Evolutionary conservation across 2,888 invertebrate species (phyloP).

Genomic region (Leptopilina drosophilae): DNA sequence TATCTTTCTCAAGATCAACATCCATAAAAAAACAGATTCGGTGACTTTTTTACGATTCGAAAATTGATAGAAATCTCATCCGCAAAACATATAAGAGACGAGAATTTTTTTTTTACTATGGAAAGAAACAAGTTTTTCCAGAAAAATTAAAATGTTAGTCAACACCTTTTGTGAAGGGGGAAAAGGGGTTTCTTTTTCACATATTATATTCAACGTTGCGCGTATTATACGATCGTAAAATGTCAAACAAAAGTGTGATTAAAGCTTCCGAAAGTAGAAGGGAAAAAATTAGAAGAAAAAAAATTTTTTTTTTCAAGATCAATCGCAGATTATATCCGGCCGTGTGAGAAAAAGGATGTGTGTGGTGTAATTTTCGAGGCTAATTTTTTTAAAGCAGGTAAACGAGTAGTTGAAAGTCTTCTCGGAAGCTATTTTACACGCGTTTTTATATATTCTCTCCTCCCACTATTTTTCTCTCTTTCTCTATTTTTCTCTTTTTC

Average conservation of each 20-base stretch:
- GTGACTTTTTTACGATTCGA: too few species aligned
- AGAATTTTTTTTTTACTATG: too few species aligned
- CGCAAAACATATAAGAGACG: too few species aligned
- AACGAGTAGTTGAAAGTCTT: neutral
- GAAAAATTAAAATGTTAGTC: constrained; percentile 17
- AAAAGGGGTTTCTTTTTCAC: too few species aligned
- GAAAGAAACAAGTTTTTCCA: constrained; percentile 10
- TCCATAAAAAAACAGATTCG: constrained; percentile 2
- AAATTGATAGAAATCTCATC: too few species aligned
- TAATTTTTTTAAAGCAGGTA: neutral
- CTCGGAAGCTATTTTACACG: constrained; percentile 1
- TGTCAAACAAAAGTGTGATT: constrained; percentile 2
- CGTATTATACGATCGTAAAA: constrained; percentile 13
- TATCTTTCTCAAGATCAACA: constrained; percentile 1
- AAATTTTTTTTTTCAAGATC: constrained; percentile 4
- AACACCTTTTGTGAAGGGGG: neutral
- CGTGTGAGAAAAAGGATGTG: neutral
- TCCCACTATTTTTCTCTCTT: too few species aligned
- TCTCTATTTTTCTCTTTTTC: too few species aligned
- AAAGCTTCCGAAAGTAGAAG: constrained; percentile 18
- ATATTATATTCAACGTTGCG: too few species aligned
- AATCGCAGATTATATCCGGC: neutral
- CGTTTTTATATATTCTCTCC: neutral
- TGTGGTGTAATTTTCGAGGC: neutral
- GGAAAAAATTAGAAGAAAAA: neutral